Base-by-base conservation (phyloP, 2,113 vertebrate genomes). In the Noctilio leporinus region DNA sequence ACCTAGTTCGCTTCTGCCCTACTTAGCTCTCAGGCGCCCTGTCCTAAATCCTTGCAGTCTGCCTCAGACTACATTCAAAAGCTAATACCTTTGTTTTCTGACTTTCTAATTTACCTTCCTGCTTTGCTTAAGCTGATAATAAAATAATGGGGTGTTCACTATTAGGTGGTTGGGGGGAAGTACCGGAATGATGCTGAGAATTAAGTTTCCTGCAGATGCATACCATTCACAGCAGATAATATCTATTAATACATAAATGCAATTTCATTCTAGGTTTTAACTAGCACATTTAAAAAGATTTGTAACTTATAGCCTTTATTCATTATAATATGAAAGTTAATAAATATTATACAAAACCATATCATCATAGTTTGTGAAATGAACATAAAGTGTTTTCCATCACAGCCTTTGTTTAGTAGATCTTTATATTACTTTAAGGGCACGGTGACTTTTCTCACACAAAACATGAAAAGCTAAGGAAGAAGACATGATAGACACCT, bases 381-480 rank as follows among this genome's bases (percentile, higher is more conserved):
- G 72, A 55, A 47, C 77, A 26, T n/a, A 86, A 73, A 33, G 80
- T 72, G 35, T 94, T 96, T 87, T 84, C 83, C 16, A 83, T 87
- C 24, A 69, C 15, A 72, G 4, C 65, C 17, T 91, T 65, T n/a
- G 19, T 55, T 81, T 75, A 84, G 59, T 59, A 77, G 3, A 43
- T 77, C 78, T 96, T 89, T 64, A 69, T 1, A 78, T 57, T 62
- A 72, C n/a, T n/a, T n/a, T n/a, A n/a, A n/a, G n/a, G n/a, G n/a
- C 51, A 47, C 4, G 59, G 19, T 91, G 45, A 90, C 43, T 72
- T 70, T 90, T 19, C 43, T 92, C 38, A 86, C 22, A 59, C 7
- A 73, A 17, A 72, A 95, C 89, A 86, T 88, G 47, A 77, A 77
- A 96, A 95, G 26, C 33, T 69, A 77, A 69, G 77, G 9, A 47